Percentiles rank a stretch among this genome's conserved stretches.
Conservation (phyloP, 2,797 vertebrate species). For the Chaunax sp. region DNA sequence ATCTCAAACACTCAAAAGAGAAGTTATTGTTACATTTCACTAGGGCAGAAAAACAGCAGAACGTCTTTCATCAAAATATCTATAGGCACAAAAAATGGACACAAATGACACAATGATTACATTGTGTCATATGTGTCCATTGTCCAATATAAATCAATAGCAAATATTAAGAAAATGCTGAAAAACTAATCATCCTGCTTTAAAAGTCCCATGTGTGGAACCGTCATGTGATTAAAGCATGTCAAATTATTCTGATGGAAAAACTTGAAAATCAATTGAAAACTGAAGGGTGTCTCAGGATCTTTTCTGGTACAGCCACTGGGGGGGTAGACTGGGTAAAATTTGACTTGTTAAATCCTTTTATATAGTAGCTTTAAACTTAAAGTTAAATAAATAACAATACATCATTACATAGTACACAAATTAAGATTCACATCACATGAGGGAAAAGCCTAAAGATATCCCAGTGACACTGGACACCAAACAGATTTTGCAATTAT, state of each 20-base stretch:
- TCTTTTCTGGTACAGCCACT: too few species aligned
- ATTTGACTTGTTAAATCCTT: too few species aligned
- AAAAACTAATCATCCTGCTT: too few species aligned
- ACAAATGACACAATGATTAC: too few species aligned
- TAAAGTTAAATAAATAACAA: slow-evolving; percentile 14
- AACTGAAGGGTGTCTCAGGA: too few species aligned
- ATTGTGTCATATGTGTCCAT: too few species aligned
- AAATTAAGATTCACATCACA: slow-evolving; percentile 1
- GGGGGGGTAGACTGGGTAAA: too few species aligned
- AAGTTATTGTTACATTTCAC: slow-evolving; percentile 3
- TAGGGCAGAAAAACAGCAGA: slow-evolving; percentile 12
- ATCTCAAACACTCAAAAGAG: too few species aligned
- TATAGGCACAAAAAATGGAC: slow-evolving; percentile 21
- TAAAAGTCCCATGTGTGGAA: too few species aligned
- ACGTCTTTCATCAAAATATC: slow-evolving; percentile 4
- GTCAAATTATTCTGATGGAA: not conserved
- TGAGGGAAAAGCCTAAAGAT: slow-evolving; percentile 4
- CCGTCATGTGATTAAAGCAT: too few species aligned
- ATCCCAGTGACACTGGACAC: too few species aligned
- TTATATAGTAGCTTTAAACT: not conserved
- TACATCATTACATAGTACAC: not conserved
- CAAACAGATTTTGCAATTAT: not conserved
- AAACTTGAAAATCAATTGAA: too few species aligned
- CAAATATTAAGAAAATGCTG: not conserved
- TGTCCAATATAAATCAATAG: not conserved